Conservation (phyloP, 2,888 invertebrate genomes). For the Orgyia antiqua region DNA sequence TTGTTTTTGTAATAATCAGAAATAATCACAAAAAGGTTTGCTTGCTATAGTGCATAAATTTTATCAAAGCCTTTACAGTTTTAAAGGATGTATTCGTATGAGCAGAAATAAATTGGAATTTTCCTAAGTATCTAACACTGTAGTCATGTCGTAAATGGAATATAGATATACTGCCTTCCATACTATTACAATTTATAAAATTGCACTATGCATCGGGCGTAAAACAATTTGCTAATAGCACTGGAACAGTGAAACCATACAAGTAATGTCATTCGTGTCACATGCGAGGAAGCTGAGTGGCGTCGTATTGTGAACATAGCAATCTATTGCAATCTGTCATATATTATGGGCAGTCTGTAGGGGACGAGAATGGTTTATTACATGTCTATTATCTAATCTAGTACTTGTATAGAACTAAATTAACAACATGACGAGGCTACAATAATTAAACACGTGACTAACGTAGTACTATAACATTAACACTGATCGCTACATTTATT, state of each 20-base stretch:
- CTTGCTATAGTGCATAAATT: too few relatives aligned
- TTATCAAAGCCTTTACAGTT: too few relatives aligned
- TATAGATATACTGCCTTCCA: too few relatives aligned
- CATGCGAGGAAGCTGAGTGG: background rate
- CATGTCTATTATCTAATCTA: conserved; percentile 12
- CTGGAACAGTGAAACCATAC: background rate
- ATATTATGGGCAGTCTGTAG: conserved; percentile 12
- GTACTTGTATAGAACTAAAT: conserved; percentile 5
- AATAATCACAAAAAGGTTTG: too few relatives aligned
- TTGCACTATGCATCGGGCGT: background rate
- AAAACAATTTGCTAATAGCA: too few relatives aligned
- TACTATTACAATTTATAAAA: background rate
- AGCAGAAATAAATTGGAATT: too few relatives aligned
- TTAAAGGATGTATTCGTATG: too few relatives aligned
- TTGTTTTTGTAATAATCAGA: too few relatives aligned
- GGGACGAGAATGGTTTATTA: conserved; percentile 8
- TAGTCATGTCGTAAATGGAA: too few relatives aligned
- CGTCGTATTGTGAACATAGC: background rate
- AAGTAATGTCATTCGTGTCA: background rate
- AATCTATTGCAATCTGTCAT: conserved; percentile 1
- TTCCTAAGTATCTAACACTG: too few relatives aligned
- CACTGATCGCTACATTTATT: too few relatives aligned
- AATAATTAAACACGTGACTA: background rate
- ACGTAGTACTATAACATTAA: background rate
- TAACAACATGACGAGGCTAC: background rate